These are phyloP conservation scores for Drosophila histrio DNA, from an alignment of 2,888 invertebrate species.

Conservation along the genomic window DNA sequence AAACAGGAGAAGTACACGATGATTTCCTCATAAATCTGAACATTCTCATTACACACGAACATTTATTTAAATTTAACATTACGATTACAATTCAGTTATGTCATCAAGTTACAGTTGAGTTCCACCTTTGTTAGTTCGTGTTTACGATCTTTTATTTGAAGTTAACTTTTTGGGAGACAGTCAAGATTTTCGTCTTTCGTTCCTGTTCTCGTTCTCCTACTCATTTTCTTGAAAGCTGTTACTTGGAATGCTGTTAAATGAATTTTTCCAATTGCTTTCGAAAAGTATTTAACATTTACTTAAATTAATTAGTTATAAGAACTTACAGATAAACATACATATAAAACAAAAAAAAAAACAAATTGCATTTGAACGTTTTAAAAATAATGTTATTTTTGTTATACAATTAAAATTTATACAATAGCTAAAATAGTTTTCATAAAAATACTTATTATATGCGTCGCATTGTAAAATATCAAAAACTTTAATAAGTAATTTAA, in stretches of 20 bases:
- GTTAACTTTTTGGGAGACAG: constrained; percentile 47
- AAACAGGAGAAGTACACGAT: background rate
- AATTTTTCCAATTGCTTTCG: constrained; percentile 48
- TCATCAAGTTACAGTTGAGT: constrained; percentile 75
- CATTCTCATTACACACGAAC: constrained; percentile 52
- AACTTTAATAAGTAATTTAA: constrained; percentile 25
- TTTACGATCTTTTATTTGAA: constrained; percentile 62
- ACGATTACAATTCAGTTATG: constrained; percentile 66
- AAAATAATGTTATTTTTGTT: constrained; percentile 52
- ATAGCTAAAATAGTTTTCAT: constrained; percentile 67
- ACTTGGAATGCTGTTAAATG: constrained; percentile 66
- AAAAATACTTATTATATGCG: constrained; percentile 45
- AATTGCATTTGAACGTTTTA: constrained; percentile 81
- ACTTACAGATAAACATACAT: constrained; percentile 30
- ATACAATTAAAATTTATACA: constrained; percentile 36
- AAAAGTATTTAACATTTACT: constrained; percentile 57
- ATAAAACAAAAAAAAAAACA: constrained; percentile 66
- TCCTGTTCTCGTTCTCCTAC: constrained; percentile 31
- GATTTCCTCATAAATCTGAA: constrained; percentile 25
- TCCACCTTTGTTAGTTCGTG: constrained; percentile 70
- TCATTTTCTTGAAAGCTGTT: constrained; percentile 42
- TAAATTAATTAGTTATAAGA: constrained; percentile 70
- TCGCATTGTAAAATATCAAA: constrained; percentile 60
- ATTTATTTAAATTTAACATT: constrained; percentile 58
- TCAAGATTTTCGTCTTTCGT: constrained; percentile 13